A percentile compares a stretch with the other conserved stretches of the same genome.
Conservation (phyloP, 37 sponge, comb jelly and placozoan genomes). For the Bolinopsis microptera region DNA sequence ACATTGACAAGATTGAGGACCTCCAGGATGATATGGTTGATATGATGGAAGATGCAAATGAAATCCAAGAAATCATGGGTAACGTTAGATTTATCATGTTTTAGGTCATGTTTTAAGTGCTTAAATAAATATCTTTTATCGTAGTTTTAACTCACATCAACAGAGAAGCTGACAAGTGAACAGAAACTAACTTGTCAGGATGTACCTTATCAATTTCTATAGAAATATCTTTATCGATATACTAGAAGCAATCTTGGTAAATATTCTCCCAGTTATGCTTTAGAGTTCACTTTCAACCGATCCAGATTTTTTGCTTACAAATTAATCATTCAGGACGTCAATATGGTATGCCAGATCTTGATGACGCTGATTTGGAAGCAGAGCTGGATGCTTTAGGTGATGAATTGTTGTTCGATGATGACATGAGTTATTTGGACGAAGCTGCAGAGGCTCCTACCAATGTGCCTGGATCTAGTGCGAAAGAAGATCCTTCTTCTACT, state of each 20-base stretch:
- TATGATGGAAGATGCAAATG: slow-evolving; percentile 97
- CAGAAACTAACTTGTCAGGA: too few species aligned
- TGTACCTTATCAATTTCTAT: too few species aligned
- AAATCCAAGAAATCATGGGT: slow-evolving; percentile 82
- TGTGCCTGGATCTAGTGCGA: slow-evolving; percentile 69
- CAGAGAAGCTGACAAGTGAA: too few species aligned
- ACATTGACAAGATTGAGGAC: slow-evolving; percentile 96
- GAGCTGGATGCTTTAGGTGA: slow-evolving; percentile 97
- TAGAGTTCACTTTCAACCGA: too few species aligned
- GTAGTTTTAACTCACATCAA: not conserved
- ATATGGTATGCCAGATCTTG: slow-evolving; percentile 97
- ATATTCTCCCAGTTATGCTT: too few species aligned
- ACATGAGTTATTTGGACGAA: slow-evolving; percentile 85
- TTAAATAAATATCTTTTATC: too few species aligned
- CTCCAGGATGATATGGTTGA: slow-evolving; percentile 97
- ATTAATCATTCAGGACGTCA: slow-evolving; percentile 87
- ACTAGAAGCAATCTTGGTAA: too few species aligned
- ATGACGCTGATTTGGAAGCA: slow-evolving; percentile 98
- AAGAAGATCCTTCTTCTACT: slow-evolving; percentile 32
- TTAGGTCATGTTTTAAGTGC: too few species aligned
- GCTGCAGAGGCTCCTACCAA: slow-evolving; percentile 88
- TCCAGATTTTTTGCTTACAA: too few species aligned
- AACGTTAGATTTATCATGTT: not conserved
- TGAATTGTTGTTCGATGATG: slow-evolving; percentile 87
- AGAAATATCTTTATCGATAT: too few species aligned